Base-by-base conservation (phyloP, 2,888 invertebrate species). In the Drosophila atripex region DNA sequence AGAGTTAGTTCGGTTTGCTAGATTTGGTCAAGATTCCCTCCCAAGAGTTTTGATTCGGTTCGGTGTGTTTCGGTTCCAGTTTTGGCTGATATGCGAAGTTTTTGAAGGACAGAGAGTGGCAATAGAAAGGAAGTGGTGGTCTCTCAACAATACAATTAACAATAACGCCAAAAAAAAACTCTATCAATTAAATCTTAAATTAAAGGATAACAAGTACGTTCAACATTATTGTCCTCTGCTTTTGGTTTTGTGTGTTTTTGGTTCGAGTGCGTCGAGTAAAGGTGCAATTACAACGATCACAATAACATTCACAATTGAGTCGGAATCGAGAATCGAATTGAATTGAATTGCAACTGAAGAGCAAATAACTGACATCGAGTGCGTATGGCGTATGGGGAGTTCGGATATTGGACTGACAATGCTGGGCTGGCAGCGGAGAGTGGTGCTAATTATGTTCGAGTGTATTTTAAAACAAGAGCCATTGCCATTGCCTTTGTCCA, bases 221-320 rank as follows among this genome's bases (percentile, higher is more conserved):
- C 73, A 80, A 75, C 76, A 73, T 84, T 84, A 84, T 84, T 84
- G 84, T 84, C 84, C 75, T 73, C 84, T 77, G 83, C 55, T 75
- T 63, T 72, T 70, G 60, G 41, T 53, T 50, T 71, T 46, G 5
- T n/a, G 12, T 43, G 49, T 28, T 35, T 45, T 39, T 21, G n/a
- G 14, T 54, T 45, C 9, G 47, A 16, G 66, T 57, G 57, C 57
- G 57, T 56, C 53, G 50, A 58, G 43, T 71, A 61, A 61, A 49
- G 50, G 72, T 79, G 77, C 71, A 35, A 51, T 56, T 63, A 47
- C 41, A 68, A 65, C 51, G 35, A 64, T 46, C 35, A 46, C 38
- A 61, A 61, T 45, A 16, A 61, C 30, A 30, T 30, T 23, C 39
- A 38, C 43, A 66, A 50, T 38, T 38, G 16, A 32, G 32, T 32